Conservation (phyloP, 2,888 invertebrate genomes). For the Acrocyrtus sp. region DNA sequence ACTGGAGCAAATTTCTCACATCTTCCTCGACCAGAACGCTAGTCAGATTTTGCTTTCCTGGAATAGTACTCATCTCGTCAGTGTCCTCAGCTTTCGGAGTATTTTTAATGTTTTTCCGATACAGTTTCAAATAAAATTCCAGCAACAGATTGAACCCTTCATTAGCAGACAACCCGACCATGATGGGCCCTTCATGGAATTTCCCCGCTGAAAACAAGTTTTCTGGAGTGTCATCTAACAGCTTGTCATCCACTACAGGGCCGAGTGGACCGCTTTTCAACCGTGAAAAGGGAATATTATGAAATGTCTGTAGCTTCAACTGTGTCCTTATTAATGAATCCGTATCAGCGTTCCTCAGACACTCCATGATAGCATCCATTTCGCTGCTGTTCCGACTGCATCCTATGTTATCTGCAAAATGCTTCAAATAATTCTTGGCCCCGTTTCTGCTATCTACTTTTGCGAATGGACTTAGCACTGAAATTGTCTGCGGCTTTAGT, state of each 20-base stretch:
- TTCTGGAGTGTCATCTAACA: slow-evolving; percentile 49
- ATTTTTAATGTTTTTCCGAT: slow-evolving; percentile 9
- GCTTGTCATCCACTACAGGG: slow-evolving; percentile 54
- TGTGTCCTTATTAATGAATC: slow-evolving; percentile 51
- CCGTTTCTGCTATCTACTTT: slow-evolving; percentile 31
- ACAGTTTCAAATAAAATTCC: slow-evolving; percentile 57
- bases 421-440: slow-evolving; percentile 19
- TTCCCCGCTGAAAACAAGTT: slow-evolving; percentile 45
- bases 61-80: neutral
- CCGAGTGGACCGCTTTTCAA: slow-evolving; percentile 21
- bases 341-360: slow-evolving; percentile 43
- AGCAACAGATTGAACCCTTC: slow-evolving; percentile 59
- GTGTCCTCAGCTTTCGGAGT: slow-evolving; percentile 10
- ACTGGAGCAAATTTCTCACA: slow-evolving; percentile 29
- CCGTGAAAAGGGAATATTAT: slow-evolving; percentile 40
- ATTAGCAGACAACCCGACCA: slow-evolving; percentile 53
- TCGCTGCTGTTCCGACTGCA: slow-evolving; percentile 3
- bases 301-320: slow-evolving; percentile 48
- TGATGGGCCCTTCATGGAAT: slow-evolving; percentile 54
- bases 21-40: slow-evolving; percentile 25
- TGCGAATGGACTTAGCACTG: slow-evolving; percentile 40
- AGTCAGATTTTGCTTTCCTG: neutral
- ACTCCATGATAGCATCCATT: slow-evolving; percentile 31
- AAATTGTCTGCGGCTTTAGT: slow-evolving; percentile 44
- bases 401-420: slow-evolving; percentile 23